A percentile compares a stretch with the other conserved stretches of the same genome.
These are phyloP conservation scores for Caenorhabditis zanzibari DNA, from an alignment of 2,888 invertebrate species.

Conservation along the genomic window DNA sequence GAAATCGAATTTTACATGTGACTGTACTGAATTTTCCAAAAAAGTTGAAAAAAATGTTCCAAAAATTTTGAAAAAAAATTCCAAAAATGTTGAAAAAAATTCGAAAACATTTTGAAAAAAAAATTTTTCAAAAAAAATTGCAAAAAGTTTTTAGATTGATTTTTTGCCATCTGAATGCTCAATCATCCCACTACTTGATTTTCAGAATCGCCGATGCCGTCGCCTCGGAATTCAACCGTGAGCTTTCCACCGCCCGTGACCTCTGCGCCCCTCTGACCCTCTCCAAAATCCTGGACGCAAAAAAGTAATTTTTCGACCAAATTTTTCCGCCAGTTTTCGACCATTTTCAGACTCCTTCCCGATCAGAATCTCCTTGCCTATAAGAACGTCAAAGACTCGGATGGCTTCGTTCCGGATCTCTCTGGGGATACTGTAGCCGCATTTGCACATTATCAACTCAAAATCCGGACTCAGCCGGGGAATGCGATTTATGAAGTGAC, in stretches of 20 bases:
- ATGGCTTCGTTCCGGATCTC: slow-evolving; percentile 92
- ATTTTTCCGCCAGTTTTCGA: too few relatives aligned
- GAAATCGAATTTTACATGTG: too few relatives aligned
- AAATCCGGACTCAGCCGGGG: slow-evolving; percentile 89
- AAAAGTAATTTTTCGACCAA: too few relatives aligned
- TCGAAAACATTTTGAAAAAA: too few relatives aligned
- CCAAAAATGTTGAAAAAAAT: too few relatives aligned
- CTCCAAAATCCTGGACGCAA: slow-evolving; percentile 41
- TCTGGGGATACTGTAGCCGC: slow-evolving; percentile 87
- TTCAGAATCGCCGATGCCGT: slow-evolving; percentile 59
- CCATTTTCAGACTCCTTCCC: slow-evolving; percentile 86
- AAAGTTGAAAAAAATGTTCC: too few relatives aligned
- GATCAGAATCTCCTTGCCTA: slow-evolving; percentile 85
- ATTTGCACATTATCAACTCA: slow-evolving; percentile 89
- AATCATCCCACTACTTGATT: too few relatives aligned
- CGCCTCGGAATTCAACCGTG: slow-evolving; percentile 54
- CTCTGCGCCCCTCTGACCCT: slow-evolving; percentile 52
- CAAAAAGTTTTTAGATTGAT: too few relatives aligned
- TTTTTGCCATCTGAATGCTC: too few relatives aligned
- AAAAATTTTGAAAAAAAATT: too few relatives aligned
- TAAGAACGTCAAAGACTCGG: slow-evolving; percentile 87
- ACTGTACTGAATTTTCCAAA: too few relatives aligned
- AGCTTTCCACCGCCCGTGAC: slow-evolving; percentile 39
- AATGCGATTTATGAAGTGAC: slow-evolving; percentile 89
- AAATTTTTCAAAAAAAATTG: too few relatives aligned